phyloP scores from a whole-genome alignment of 2,888 invertebrate species.

The Arctia plantaginis region DNA sequence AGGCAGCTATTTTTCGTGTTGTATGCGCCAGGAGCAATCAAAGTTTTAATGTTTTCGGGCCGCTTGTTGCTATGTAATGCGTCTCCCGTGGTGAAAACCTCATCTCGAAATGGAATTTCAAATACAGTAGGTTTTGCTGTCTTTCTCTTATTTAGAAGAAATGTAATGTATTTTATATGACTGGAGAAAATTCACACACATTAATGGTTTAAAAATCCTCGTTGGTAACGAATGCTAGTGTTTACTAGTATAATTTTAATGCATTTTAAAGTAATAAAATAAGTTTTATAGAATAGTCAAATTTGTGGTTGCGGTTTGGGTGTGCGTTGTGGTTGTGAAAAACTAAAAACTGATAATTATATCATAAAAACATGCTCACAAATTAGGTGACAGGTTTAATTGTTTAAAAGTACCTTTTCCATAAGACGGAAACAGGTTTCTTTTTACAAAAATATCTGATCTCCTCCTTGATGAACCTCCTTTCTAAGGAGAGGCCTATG shows the following conservation, averaged over 20 bases:
- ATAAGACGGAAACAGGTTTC: too few species aligned
- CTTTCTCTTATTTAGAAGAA: neutral
- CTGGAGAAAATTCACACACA: neutral
- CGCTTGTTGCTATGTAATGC: conserved; percentile 17
- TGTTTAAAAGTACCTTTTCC: too few species aligned
- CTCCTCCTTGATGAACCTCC: too few species aligned
- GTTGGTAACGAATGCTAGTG: neutral
- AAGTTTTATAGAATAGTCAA: too few species aligned
- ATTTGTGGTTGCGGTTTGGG: too few species aligned
- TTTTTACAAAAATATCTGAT: too few species aligned
- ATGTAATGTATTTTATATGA: neutral
- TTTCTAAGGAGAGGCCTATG: too few species aligned
- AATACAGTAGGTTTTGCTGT: neutral
- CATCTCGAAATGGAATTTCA: conserved; percentile 1
- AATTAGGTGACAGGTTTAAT: too few species aligned
- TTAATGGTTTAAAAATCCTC: neutral
- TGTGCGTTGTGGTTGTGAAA: too few species aligned
- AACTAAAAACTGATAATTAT: too few species aligned
- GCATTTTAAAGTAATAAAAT: too few species aligned
- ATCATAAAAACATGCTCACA: too few species aligned
- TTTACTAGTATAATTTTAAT: neutral
- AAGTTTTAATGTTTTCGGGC: conserved; percentile 41
- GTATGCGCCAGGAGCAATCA: conserved; percentile 41
- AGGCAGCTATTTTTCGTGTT: conserved; percentile 43
- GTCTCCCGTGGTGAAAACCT: neutral